These are phyloP conservation scores for Ochotona curzoniae DNA, from an alignment of 2,113 vertebrate genomes.

Conservation along the genomic window DNA sequence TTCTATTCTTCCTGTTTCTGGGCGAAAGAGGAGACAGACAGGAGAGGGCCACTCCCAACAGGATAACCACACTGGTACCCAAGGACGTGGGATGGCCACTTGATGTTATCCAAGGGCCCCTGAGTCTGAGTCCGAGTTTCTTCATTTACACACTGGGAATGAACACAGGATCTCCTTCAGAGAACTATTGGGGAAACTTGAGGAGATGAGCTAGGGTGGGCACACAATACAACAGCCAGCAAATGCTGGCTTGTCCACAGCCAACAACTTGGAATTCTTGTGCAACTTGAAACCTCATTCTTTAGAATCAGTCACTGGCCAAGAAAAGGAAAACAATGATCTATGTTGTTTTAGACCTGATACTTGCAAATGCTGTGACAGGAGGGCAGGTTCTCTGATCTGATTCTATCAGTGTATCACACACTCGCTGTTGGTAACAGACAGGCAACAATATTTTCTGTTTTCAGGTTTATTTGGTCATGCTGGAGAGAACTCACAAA, in stretches of 20 bases:
- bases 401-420: background rate
- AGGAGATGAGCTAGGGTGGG: background rate
- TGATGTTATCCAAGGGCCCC: no score
- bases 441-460: background rate
- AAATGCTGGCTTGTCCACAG: background rate
- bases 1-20: no score
- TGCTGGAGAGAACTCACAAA: background rate
- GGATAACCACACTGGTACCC: no score
- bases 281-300: background rate
- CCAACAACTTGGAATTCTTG: background rate
- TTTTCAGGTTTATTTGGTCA: slow-evolving; percentile 8
- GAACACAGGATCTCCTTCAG: background rate
- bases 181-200: background rate
- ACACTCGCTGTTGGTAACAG: background rate
- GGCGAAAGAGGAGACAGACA: no score
- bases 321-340: background rate
- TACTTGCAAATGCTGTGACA: background rate
- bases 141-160: slow-evolving; percentile 17
- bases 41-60: no score
- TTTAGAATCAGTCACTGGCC: background rate
- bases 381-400: background rate
- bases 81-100: no score
- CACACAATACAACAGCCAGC: background rate
- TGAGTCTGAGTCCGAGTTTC: background rate
- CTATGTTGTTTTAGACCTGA: background rate